A percentile compares a stretch with the other conserved stretches of the same genome.
phyloP scores from a whole-genome alignment of 2,888 invertebrate species.

The Cloeon dipterum region DNA sequence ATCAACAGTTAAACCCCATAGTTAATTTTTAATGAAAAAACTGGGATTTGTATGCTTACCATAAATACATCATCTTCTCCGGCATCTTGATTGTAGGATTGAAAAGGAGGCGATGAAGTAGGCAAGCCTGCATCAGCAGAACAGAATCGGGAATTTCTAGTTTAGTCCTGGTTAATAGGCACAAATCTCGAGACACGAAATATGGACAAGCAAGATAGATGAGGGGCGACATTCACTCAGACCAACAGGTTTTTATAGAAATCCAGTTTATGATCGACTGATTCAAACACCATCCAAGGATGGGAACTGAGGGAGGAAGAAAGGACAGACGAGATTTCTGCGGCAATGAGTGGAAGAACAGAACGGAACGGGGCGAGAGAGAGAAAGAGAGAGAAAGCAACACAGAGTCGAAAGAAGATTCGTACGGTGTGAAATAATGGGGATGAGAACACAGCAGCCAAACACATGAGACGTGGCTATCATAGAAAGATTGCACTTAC shows the following conservation, averaged over 20 bases:
- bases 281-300: neutral
- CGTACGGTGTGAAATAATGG: neutral
- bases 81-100: conserved; percentile 49
- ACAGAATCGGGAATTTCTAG: conserved; percentile 9
- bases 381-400: neutral
- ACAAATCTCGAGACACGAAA: no score
- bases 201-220: no score
- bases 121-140: conserved; percentile 56
- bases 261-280: no score
- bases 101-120: conserved; percentile 42
- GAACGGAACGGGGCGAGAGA: neutral
- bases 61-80: conserved; percentile 90
- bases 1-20: no score
- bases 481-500: neutral
- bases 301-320: neutral
- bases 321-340: no score
- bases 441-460: neutral
- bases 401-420: neutral
- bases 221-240: no score
- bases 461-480: neutral
- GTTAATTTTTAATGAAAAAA: no score
- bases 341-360: no score
- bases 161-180: neutral
- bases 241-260: no score
- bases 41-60: no score